Conservation (phyloP, 2,797 vertebrate genomes). For the Sebastiscus albofasciatus region DNA sequence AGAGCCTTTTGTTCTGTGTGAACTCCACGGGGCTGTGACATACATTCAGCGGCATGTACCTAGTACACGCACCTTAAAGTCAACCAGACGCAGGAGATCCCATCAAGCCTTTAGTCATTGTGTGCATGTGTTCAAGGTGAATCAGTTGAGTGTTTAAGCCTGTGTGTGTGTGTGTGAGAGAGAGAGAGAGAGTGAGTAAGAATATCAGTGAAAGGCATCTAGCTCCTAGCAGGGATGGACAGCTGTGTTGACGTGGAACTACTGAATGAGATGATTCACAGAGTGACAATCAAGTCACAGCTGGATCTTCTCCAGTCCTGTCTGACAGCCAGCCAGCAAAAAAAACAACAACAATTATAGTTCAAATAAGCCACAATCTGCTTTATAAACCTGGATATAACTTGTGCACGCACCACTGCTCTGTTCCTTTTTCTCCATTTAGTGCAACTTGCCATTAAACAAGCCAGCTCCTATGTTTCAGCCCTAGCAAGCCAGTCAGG, state of each 20-base stretch:
- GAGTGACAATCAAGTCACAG: constrained; percentile 33
- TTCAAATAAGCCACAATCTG: neutral
- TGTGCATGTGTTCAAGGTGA: constrained; percentile 5
- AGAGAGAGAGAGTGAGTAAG: neutral
- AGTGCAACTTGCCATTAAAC: constrained; percentile 37
- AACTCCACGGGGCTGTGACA: constrained; percentile 68
- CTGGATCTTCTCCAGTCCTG: constrained; percentile 28
- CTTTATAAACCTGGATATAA: neutral
- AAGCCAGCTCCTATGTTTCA: constrained; percentile 39
- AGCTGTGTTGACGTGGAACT: constrained; percentile 13
- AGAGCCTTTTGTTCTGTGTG: constrained; percentile 61
- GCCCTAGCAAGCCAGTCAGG: constrained; percentile 55
- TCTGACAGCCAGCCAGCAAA: constrained; percentile 17
- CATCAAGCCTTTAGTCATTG: constrained; percentile 22
- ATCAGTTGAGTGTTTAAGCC: constrained; percentile 21
- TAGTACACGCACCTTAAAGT: constrained; percentile 24
- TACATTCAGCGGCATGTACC: constrained; percentile 51
- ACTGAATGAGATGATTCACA: constrained; percentile 42
- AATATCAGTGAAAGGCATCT: constrained; percentile 3
- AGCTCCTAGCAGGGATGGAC: constrained; percentile 10
- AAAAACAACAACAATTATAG: neutral
- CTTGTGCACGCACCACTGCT: neutral
- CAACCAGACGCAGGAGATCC: constrained; percentile 34
- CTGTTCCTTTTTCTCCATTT: constrained; percentile 5
- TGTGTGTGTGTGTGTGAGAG: neutral